Conservation (phyloP, 30 jellyfish, hydroid and myxozoan species). For the Pelagia noctiluca region DNA sequence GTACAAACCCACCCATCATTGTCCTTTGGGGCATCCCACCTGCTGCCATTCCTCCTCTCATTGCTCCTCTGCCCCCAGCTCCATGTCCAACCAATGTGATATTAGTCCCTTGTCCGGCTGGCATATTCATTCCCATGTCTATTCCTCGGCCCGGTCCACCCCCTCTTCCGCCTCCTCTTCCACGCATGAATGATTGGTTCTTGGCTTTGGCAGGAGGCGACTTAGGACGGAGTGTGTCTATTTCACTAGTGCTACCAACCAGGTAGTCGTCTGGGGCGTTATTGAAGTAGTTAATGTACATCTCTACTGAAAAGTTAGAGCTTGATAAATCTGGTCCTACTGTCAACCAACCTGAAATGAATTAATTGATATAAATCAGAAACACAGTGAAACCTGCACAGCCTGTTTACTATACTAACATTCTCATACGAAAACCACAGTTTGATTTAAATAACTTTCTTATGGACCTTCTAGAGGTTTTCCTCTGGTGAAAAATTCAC, state of each 20-base stretch:
- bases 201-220: conserved; percentile 92
- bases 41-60: conserved; percentile 18
- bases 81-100: conserved; percentile 48
- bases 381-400: no score
- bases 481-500: no score
- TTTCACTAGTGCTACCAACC: conserved; percentile 89
- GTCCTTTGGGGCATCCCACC: background rate
- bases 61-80: background rate
- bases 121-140: conserved; percentile 49
- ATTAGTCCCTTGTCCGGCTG: conserved; percentile 56
- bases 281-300: conserved; percentile 75
- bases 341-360: conserved; percentile 98
- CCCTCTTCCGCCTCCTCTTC: conserved; percentile 90
- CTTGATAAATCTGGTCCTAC: conserved; percentile 97
- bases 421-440: no score
- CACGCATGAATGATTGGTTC: conserved; percentile 69
- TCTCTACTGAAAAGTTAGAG: conserved; percentile 90
- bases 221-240: conserved; percentile 97
- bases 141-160: conserved; percentile 58
- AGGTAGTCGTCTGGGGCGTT: conserved; percentile 82
- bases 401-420: no score
- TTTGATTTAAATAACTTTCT: no score
- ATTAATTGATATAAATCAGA: no score
- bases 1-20: conserved; percentile 5
- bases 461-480: no score